A percentile compares a stretch with the other conserved stretches of the same genome.
phyloP scores from a whole-genome alignment of 2,888 invertebrate genomes.

The Eueremaeus valkanovi region DNA sequence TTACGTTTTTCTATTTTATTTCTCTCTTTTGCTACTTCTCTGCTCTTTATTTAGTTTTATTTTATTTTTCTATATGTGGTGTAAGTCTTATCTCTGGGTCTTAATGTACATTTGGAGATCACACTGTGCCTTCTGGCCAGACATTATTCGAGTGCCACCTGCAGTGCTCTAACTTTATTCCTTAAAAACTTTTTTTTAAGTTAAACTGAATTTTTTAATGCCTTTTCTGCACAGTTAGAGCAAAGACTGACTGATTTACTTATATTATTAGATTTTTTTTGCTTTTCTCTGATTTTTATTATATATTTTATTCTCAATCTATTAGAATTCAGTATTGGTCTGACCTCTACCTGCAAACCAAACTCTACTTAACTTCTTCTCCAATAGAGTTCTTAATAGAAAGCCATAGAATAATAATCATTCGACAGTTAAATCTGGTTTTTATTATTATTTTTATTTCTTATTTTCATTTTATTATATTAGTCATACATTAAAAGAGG shows the following conservation, averaged over 20 bases:
- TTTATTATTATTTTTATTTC: neutral
- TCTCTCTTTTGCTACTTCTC: too few species aligned
- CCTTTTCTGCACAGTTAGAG: neutral
- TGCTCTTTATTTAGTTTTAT: too few species aligned
- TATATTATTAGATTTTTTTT: neutral
- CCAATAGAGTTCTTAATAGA: neutral
- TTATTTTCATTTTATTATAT: neutral
- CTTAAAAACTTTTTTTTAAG: neutral
- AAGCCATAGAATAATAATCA: neutral
- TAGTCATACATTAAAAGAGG: neutral
- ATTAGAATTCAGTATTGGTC: neutral
- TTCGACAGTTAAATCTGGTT: neutral
- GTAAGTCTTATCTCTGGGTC: neutral
- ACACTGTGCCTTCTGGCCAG: neutral
- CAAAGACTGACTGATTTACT: neutral
- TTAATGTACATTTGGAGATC: neutral
- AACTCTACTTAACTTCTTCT: too few species aligned
- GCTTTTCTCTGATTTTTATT: neutral
- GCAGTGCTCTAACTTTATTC: conserved; percentile 22
- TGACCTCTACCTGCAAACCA: neutral
- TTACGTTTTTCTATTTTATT: neutral
- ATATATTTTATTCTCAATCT: neutral
- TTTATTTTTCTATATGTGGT: neutral
- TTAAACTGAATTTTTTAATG: neutral
- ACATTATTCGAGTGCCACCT: conserved; percentile 26